Base-by-base conservation (phyloP, 2,113 vertebrate genomes). In the Corydoras maculifer region DNA sequence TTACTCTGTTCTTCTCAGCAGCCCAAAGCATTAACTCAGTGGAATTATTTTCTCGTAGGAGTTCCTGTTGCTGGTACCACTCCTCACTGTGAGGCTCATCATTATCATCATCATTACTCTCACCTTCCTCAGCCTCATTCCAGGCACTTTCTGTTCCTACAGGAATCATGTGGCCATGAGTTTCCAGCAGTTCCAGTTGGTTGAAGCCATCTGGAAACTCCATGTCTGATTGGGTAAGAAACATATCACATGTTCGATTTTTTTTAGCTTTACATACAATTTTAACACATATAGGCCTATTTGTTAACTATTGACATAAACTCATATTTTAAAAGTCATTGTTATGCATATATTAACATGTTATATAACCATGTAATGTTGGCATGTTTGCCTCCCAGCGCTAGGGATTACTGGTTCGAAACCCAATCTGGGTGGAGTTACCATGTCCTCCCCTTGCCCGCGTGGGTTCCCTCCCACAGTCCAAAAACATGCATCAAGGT, bases 191-290 rank as follows among this genome's bases (percentile, higher is more conserved):
- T 57, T 90, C 88, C 0, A 89, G 84, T 60, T 90, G 89, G 79
- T 88, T 87, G 32, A 90, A 88, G 60, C 86, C 82, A 54, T 90
- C 89, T 15, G 87, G 86, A 78, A 87, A 85, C 62, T 88, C 86
- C 88, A 87, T 88, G 48, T 12, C 5, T 43, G 35, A 43, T 25
- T 35, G 53, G 15, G 14, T 35, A 14, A 66, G 51, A 8, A 50
- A 6, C 32, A 64, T 43, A 43, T 43, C 4, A 43, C 35, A 4
- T 5, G 1, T 43, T 43, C 35, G 35, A 43, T 43, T 4, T 43
- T 43, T 2, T 43, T 8, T 43, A 25, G 35, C 1, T 2, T 43
- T 43, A 43, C 35, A 43, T 43, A 43, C 35, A 43, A 2, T 43
- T 43, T 43, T 2, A 43, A 43, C 35, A 43, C 35, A 8, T 43